Evolutionary conservation across 2,888 invertebrate species (phyloP).

Genomic region (Brachyptera risi): DNA sequence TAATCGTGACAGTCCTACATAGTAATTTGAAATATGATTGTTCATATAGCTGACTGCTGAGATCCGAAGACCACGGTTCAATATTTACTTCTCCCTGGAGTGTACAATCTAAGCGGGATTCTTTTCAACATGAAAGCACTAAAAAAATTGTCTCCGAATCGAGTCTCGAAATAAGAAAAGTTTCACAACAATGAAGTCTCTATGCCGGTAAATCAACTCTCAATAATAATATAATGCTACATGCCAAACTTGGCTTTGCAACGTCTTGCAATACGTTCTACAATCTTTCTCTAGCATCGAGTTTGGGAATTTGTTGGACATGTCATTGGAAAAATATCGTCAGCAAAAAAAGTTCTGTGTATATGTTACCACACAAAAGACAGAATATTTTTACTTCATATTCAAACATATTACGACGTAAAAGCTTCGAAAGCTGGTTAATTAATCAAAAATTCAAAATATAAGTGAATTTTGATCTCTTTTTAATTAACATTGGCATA

Average conservation of each 20-base stretch:
- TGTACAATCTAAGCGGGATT: too few relatives aligned
- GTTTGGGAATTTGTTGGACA: conserved; percentile 11
- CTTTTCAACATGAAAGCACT: neutral
- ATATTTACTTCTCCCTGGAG: too few relatives aligned
- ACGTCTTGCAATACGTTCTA: neutral
- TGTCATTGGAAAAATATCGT: conserved; percentile 5
- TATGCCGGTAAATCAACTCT: conserved; percentile 6
- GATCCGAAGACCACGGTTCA: too few relatives aligned
- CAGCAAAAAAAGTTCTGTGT: conserved; percentile 16
- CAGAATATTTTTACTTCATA: neutral
- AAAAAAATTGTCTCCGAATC: neutral
- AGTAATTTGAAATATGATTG: too few relatives aligned
- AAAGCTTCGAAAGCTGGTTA: neutral
- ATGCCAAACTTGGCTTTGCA: conserved; percentile 4
- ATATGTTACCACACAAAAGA: neutral
- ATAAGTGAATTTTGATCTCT: too few relatives aligned
- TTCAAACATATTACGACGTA: neutral
- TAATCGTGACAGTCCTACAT: too few relatives aligned
- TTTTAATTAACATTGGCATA: too few relatives aligned
- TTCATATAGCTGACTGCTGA: too few relatives aligned
- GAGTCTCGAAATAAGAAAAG: neutral
- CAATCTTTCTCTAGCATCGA: conserved; percentile 8
- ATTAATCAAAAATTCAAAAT: too few relatives aligned
- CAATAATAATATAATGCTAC: conserved; percentile 11
- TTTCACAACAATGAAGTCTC: neutral